Conservation (phyloP, 2,888 invertebrate genomes). For the Acheta domesticus region DNA sequence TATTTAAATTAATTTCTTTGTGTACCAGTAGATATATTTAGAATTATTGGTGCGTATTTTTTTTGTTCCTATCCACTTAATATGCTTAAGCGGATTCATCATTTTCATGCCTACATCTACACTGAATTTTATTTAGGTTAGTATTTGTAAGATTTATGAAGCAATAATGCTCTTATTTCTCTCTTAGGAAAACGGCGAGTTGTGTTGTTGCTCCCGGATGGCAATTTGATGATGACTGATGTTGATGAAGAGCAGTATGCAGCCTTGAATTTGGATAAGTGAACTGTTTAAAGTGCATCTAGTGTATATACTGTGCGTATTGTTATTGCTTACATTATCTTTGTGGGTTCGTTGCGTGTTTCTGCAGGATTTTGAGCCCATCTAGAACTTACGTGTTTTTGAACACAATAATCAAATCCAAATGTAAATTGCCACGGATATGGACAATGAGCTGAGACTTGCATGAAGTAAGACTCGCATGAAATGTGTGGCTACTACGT, state of each 20-base stretch:
- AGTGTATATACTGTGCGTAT: too few species aligned
- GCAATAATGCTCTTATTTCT: background rate
- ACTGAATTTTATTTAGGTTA: too few species aligned
- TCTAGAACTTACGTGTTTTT: background rate
- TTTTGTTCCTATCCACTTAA: too few species aligned
- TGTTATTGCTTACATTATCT: background rate
- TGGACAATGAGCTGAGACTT: background rate
- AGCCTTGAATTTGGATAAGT: conserved; percentile 59
- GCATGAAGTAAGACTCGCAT: background rate
- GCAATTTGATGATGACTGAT: conserved; percentile 82
- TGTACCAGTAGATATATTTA: too few species aligned
- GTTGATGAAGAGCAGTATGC: conserved; percentile 82
- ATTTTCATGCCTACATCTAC: too few species aligned
- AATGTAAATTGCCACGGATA: background rate
- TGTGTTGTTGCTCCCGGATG: conserved; percentile 78
- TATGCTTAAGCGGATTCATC: too few species aligned
- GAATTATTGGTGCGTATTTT: too few species aligned
- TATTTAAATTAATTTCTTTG: too few species aligned
- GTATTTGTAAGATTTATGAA: too few species aligned
- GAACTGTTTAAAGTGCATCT: conserved; percentile 41
- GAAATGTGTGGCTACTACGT: background rate
- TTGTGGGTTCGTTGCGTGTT: background rate
- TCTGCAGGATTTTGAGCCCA: too few species aligned
- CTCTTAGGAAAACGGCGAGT: conserved; percentile 70
- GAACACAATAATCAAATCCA: background rate